Percentiles rank a stretch among this genome's conserved stretches.
phyloP scores from a whole-genome alignment of 2,797 vertebrate species.

The Sebastes steindachneri region DNA sequence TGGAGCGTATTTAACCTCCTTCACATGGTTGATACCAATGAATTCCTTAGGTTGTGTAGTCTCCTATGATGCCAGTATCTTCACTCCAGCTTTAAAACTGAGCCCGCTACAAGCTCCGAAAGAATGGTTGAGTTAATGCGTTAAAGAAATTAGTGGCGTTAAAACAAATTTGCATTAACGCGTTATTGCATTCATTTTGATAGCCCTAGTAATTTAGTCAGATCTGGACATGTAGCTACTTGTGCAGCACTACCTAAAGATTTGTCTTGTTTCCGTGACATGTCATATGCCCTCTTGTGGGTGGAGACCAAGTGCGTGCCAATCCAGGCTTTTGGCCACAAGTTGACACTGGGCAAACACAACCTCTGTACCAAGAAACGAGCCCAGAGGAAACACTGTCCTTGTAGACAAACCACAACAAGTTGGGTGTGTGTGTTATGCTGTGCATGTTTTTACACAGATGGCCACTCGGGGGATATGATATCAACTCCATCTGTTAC shows the following conservation, averaged over 20 bases:
- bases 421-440: slow-evolving; percentile 25
- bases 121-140: no score
- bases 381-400: slow-evolving; percentile 45
- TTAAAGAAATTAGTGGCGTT: no score
- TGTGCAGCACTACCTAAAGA: neutral
- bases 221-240: neutral
- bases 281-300: neutral
- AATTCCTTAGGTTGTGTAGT: no score
- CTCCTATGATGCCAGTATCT: no score
- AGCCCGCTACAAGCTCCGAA: no score
- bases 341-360: slow-evolving; percentile 34
- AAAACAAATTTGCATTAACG: no score
- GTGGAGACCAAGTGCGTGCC: neutral
- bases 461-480: slow-evolving; percentile 59
- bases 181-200: rapidly evolving
- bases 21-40: no score
- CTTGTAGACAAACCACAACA: slow-evolving; percentile 53
- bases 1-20: no score
- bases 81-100: no score
- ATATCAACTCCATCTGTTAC: slow-evolving; percentile 75
- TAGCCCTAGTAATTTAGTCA: neutral
- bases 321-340: slow-evolving; percentile 7
- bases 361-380: slow-evolving; percentile 24
- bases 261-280: neutral
- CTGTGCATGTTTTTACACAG: slow-evolving; percentile 56